Conservation (phyloP, 2,113 vertebrate genomes). For the Sakesphorus luctuosus region DNA sequence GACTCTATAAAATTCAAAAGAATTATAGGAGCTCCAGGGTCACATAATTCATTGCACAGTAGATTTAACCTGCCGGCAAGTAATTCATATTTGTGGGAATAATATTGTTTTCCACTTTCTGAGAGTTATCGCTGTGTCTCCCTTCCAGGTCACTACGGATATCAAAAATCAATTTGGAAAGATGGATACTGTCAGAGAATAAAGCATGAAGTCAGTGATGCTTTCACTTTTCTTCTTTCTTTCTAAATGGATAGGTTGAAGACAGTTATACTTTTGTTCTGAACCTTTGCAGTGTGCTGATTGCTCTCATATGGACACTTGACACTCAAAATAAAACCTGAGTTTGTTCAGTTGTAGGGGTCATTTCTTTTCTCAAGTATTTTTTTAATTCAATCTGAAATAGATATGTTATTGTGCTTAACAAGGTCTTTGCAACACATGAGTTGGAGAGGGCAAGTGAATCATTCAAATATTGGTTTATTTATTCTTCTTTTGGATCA, state of each 20-base stretch:
- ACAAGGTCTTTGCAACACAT: neutral
- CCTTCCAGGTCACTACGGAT: slow-evolving; percentile 88
- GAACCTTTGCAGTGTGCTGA: slow-evolving; percentile 68
- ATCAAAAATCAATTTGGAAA: slow-evolving; percentile 93
- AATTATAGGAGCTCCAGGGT: slow-evolving; percentile 84
- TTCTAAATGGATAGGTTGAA: slow-evolving; percentile 81
- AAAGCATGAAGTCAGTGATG: slow-evolving; percentile 78
- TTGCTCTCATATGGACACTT: slow-evolving; percentile 52
- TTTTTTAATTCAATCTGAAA: neutral
- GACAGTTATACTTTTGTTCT: slow-evolving; percentile 73
- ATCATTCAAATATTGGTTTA: slow-evolving; percentile 12
- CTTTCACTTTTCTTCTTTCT: slow-evolving; percentile 78
- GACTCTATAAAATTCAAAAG: slow-evolving; percentile 87
- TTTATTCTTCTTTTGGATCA: neutral
- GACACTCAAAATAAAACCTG: slow-evolving; percentile 56
- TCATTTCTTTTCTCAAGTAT: slow-evolving; percentile 12
- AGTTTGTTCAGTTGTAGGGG: slow-evolving; percentile 44
- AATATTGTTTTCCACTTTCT: slow-evolving; percentile 91
- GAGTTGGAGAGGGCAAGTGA: neutral
- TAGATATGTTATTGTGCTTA: neutral
- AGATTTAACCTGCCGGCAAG: slow-evolving; percentile 89
- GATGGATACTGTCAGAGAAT: slow-evolving; percentile 85
- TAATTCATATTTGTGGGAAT: slow-evolving; percentile 91
- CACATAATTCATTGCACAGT: slow-evolving; percentile 87
- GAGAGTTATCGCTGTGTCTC: slow-evolving; percentile 86